Base-by-base conservation (phyloP, 2,113 vertebrate species). In the Leptodactylus fuscus region DNA sequence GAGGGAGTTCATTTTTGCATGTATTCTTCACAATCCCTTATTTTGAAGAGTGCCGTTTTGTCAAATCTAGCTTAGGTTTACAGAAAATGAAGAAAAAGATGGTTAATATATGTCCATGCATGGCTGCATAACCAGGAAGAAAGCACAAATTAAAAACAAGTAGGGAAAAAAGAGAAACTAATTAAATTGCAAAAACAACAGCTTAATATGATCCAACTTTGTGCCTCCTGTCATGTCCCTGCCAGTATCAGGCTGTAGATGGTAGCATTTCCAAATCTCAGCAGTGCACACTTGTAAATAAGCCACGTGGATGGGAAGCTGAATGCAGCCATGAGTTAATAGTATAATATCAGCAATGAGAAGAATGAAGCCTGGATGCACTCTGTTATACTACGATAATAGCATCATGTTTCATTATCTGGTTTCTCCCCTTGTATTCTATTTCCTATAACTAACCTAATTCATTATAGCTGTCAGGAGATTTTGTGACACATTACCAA, bases 331-430 rank as follows among this genome's bases (percentile, higher is more conserved):
- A 16, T 41, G 75, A 86, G 84, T 81, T 86, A 86, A 86, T 81
- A 81, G 65, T 65, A 80, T 73, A 86, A 81, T 81, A 86, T 80
- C 65, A 75, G 73, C 71, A 73, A 38, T 71, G 83, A 85, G 75
- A 79, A 46, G 83, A 79, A 81, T 81, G 83, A 85, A 86, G 65
- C 73, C 84, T 86, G 84, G 84, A 81, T 86, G 84, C 84, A 81
- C 84, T 86, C 84, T 86, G 84, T 71, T 81, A 86, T 86, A 86
- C 84, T 48, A 86, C 49, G 84, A 86, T 86, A 86, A 86, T 86
- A 86, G 84, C 84, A 86, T 86, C 84, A 86, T 86, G 84, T 86
- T 86, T 86, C 84, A 86, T 86, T 86, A 86, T 86, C 84, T 86
- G 77, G n/a, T 60, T 86, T 79, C 67, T 55, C 76, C 76, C 77